Evolutionary conservation across 1,140 invertebrate species (phyloP).

Genomic region (Bombus fervidus): DNA sequence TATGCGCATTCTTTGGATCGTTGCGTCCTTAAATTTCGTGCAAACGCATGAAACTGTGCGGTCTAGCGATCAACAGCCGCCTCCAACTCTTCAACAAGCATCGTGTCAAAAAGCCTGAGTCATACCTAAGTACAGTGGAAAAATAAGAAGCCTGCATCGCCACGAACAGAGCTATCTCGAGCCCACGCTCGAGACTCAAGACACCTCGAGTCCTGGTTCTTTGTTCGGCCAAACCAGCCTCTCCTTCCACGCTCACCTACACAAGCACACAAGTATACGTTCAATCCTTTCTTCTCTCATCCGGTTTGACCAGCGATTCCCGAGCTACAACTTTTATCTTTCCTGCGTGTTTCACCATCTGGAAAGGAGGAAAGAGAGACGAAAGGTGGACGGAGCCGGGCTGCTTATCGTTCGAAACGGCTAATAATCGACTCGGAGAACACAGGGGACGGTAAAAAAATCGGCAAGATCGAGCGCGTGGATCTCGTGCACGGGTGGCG

Average conservation of each 20-base stretch:
- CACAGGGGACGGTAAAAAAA: not conserved
- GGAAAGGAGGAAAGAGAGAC: not conserved
- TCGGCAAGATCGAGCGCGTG: not conserved
- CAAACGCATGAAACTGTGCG: too few species aligned
- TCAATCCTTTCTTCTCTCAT: slow-evolving; percentile 41
- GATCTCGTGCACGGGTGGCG: not conserved
- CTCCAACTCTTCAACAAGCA: not conserved
- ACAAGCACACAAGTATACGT: not conserved
- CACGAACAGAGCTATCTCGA: not conserved
- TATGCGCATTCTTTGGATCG: too few species aligned
- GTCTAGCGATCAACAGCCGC: too few species aligned
- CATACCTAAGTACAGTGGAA: not conserved
- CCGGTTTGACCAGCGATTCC: slow-evolving; percentile 41
- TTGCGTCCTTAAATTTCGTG: too few species aligned
- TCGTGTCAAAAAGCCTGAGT: not conserved
- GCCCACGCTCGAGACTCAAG: slow-evolving; percentile 22
- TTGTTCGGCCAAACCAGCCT: slow-evolving; percentile 26
- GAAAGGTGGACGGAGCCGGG: not conserved
- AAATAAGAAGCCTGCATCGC: not conserved
- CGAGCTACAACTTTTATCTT: slow-evolving; percentile 26
- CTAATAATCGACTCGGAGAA: slow-evolving; percentile 24
- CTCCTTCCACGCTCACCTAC: not conserved
- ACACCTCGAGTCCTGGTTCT: slow-evolving; percentile 25
- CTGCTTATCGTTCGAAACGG: not conserved
- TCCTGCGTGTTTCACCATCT: slow-evolving; percentile 26